Percentiles rank a stretch among this genome's conserved stretches.
Evolutionary conservation across 2,888 invertebrate species (phyloP).

Genomic region (Amblyjoppa fuscipennis): DNA sequence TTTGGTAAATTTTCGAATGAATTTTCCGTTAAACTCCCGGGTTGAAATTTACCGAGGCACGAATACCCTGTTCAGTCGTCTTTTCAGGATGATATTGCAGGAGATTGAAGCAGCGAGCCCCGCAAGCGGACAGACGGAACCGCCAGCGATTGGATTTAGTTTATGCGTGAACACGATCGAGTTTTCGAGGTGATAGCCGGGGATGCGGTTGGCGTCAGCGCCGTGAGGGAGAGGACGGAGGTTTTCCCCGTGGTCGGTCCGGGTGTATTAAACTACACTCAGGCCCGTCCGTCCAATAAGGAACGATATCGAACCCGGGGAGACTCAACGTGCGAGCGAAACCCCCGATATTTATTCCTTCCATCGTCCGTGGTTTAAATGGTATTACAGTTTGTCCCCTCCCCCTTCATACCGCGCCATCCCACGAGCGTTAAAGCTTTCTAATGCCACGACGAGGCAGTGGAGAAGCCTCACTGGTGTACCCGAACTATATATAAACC

Average conservation of each 20-base stretch:
- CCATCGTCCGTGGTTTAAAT: slow-evolving; percentile 75
- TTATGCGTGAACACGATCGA: slow-evolving; percentile 78
- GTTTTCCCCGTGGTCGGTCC: slow-evolving; percentile 36
- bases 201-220: slow-evolving; percentile 63
- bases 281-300: slow-evolving; percentile 70
- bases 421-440: slow-evolving; percentile 71
- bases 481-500: background rate
- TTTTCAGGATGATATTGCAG: slow-evolving; percentile 9
- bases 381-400: slow-evolving; percentile 70
- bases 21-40: background rate
- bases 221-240: slow-evolving; percentile 32
- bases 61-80: slow-evolving; percentile 20
- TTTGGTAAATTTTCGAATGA: background rate
- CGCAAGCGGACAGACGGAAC: slow-evolving; percentile 25
- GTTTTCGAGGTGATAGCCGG: slow-evolving; percentile 71
- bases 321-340: slow-evolving; percentile 61
- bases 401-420: background rate
- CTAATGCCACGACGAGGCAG: slow-evolving; percentile 69
- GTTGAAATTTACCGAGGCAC: slow-evolving; percentile 8
- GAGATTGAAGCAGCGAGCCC: slow-evolving; percentile 25
- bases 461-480: slow-evolving; percentile 5
- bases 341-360: slow-evolving; percentile 79
- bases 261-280: slow-evolving; percentile 72
- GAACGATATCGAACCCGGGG: slow-evolving; percentile 33
- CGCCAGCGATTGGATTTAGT: slow-evolving; percentile 64